phyloP scores from a whole-genome alignment of 2,797 vertebrate genomes.

The Trachops cirrhosus region DNA sequence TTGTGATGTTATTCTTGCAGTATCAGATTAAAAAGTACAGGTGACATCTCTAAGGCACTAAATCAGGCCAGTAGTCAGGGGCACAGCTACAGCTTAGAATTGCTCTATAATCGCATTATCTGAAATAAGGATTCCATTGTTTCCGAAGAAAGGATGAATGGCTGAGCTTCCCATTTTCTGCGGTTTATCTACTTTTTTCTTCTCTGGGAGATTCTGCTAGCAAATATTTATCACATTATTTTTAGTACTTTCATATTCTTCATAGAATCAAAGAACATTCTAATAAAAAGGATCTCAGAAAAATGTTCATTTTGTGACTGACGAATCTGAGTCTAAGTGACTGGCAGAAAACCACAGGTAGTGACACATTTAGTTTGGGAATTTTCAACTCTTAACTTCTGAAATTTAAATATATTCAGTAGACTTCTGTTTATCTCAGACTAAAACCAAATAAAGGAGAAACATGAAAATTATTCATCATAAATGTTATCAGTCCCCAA shows the following conservation, averaged over 20 bases:
- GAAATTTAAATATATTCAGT: neutral
- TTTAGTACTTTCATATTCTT: slow-evolving; percentile 16
- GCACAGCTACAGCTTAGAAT: neutral
- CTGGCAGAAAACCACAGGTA: neutral
- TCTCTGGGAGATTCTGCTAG: neutral
- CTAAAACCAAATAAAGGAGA: slow-evolving; percentile 37
- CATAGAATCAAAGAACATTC: neutral
- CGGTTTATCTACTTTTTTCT: neutral
- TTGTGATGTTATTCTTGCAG: slow-evolving; percentile 11
- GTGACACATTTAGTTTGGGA: neutral
- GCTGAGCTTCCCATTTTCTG: neutral
- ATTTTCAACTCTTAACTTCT: neutral
- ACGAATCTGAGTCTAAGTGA: neutral
- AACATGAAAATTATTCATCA: neutral
- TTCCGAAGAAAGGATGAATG: slow-evolving; percentile 24
- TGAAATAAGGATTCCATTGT: neutral
- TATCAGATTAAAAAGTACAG: neutral
- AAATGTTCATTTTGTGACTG: neutral
- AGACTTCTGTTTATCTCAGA: neutral
- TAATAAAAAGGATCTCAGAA: neutral
- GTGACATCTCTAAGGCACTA: neutral
- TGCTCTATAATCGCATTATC: neutral
- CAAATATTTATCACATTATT: slow-evolving; percentile 23
- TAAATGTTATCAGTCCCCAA: neutral
- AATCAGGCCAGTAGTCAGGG: neutral